These are phyloP conservation scores for Dicentrarchus labrax DNA, from an alignment of 2,113 vertebrate genomes.

Conservation along the genomic window DNA sequence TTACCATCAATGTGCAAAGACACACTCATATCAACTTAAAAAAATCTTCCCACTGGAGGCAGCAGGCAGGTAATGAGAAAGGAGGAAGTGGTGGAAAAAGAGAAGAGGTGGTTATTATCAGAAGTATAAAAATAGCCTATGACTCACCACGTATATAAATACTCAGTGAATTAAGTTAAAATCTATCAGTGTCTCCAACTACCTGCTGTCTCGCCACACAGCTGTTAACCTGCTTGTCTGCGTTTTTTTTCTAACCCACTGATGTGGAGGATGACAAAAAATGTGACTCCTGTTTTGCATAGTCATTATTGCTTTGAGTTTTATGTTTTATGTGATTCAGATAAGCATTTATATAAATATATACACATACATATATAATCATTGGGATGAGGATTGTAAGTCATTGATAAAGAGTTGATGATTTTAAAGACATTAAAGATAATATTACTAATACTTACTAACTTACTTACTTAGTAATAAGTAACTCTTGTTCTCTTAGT, in stretches of 20 bases:
- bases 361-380: too few species aligned
- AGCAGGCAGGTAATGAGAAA: neutral
- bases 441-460: too few species aligned
- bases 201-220: neutral
- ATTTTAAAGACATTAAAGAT: too few species aligned
- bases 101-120: neutral
- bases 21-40: neutral
- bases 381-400: too few species aligned
- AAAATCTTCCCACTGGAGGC: neutral
- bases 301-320: neutral
- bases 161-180: neutral
- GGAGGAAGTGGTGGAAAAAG: neutral
- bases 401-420: too few species aligned
- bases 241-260: neutral
- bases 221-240: neutral
- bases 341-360: too few species aligned
- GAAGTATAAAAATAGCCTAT: constrained; percentile 54
- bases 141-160: constrained; percentile 41
- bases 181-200: neutral
- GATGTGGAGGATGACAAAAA: neutral
- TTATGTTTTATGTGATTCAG: neutral
- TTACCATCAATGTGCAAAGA: neutral
- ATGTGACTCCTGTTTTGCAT: neutral
- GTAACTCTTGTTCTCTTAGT: neutral
- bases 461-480: too few species aligned